phyloP scores from a whole-genome alignment of 1,140 invertebrate species.

The Melanaphis sacchari region DNA sequence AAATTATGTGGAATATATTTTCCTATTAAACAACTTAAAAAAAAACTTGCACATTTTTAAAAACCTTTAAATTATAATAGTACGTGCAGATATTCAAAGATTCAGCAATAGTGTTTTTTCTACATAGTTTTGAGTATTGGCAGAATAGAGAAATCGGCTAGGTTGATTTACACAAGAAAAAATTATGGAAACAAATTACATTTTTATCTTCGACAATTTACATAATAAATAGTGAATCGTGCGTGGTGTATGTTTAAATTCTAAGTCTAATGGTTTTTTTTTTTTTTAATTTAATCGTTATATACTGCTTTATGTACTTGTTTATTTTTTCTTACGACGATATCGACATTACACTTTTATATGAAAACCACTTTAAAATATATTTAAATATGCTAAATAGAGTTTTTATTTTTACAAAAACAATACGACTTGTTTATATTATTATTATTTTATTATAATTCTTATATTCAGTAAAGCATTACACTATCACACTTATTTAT shows the following conservation, averaged over 20 bases:
- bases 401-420: not conserved
- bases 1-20: not conserved
- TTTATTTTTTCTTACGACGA: not conserved
- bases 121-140: not conserved
- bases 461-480: not conserved
- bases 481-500: not conserved
- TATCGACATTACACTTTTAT: not conserved
- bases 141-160: not conserved
- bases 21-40: not conserved
- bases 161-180: not conserved
- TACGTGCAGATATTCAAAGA: not conserved
- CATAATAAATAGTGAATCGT: not conserved
- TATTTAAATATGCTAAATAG: not conserved
- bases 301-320: not conserved
- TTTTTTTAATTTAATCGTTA: not conserved
- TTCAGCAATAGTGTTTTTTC: not conserved
- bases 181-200: not conserved
- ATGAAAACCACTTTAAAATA: constrained; percentile 21
- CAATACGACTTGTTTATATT: not conserved
- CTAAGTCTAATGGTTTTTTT: not conserved
- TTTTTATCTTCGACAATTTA: not conserved
- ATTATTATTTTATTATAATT: not conserved
- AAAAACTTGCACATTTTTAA: not conserved
- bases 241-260: not conserved
- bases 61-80: not conserved